Base-by-base conservation (phyloP, 2,797 vertebrate species). In the Falco concolor region DNA sequence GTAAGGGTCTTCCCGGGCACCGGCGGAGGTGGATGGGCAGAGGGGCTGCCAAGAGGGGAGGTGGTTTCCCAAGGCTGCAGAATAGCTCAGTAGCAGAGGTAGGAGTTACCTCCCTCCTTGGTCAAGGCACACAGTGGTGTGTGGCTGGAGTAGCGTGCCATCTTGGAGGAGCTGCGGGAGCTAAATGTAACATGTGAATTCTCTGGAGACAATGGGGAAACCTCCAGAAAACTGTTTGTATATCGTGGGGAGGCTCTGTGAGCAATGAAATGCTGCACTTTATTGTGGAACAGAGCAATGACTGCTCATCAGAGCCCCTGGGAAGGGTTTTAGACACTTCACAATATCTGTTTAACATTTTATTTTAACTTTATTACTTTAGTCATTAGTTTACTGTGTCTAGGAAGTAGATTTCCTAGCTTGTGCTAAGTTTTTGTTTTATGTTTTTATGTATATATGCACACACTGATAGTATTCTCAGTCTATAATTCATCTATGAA, bases 401-500 rank as follows among this genome's bases (percentile, higher is more conserved):
- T 75, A 6, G 49, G 64, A 91, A 92, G 18, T 40, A 40, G 38
- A 13, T 13, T 90, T 89, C 42, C 50, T 64, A 42, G 19, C 18
- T 72, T 72, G 13, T 73, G 69, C 73, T 64, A n/a, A 22, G 15
- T 44, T 89, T 91, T 91, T 24, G 13, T 44, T 87, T 91, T 91
- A 57, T 45, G 23, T 32, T 53, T 93, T 8, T 93, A 14, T 80
- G 50, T 57, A 34, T 42, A 57, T 11, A 74, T 3, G 21, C 25
- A 28, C 2, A 16, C 4, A 3, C 3, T 2, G 16, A 1, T 59
- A 14, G 90, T 92, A 69, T 68, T 93, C 60, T 90, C 45, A 75
- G 79, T 91, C 82, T 38, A 34, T 91, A 89, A 78, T 91, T 94
- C 50, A 61, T 81, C 38, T 89, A 57, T 93, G 81, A 92, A 72